Evolutionary conservation across 64 coral and sea anemone species (phyloP).

Genomic region (Dendronephthya gigantea): DNA sequence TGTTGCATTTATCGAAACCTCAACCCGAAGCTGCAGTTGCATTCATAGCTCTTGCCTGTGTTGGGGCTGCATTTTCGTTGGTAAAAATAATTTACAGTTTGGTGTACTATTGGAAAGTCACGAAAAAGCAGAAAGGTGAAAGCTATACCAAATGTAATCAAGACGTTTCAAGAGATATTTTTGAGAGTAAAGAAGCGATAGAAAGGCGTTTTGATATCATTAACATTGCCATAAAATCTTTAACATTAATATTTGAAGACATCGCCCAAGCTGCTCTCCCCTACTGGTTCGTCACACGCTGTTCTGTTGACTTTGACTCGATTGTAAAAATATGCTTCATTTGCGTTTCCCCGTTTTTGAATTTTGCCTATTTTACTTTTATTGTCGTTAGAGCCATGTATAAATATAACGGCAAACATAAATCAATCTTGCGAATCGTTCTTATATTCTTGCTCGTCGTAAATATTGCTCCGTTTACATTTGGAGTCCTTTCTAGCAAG

Average conservation of each 20-base stretch:
- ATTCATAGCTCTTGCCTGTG: background rate
- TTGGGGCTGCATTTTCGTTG: background rate
- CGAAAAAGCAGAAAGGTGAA: background rate
- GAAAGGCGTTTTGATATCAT: background rate
- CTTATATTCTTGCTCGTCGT: background rate
- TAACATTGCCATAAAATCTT: background rate
- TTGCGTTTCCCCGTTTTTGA: background rate
- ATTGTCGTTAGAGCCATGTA: background rate
- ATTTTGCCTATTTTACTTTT: background rate
- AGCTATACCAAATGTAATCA: background rate
- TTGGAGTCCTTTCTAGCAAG: background rate
- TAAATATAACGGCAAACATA: background rate
- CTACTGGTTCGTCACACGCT: background rate
- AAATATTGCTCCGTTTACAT: background rate
- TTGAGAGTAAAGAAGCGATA: background rate
- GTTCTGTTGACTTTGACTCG: background rate
- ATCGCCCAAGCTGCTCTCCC: background rate
- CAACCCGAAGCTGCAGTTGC: background rate
- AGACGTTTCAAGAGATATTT: background rate
- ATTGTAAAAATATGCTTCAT: background rate
- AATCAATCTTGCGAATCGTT: background rate
- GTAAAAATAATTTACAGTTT: background rate
- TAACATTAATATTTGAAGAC: background rate
- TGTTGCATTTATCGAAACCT: constrained; percentile 10
- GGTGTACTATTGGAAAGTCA: background rate